These are phyloP conservation scores for Nebria salina DNA, from an alignment of 2,888 invertebrate genomes.

Conservation along the genomic window DNA sequence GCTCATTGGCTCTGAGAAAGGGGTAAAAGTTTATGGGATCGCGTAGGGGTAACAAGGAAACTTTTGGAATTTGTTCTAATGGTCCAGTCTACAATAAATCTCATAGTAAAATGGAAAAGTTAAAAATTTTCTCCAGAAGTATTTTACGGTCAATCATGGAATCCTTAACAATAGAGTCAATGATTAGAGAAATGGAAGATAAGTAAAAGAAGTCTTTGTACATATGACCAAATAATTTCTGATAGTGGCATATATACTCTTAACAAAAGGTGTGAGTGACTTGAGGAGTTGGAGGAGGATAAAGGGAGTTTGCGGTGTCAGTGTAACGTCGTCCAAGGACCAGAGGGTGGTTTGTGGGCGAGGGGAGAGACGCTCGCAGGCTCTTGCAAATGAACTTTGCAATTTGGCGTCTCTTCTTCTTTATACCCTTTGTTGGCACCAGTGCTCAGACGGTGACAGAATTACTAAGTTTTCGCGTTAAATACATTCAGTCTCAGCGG, in stretches of 20 bases:
- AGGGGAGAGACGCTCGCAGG: conserved; percentile 30
- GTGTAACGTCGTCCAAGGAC: conserved; percentile 45
- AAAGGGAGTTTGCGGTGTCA: conserved; percentile 48
- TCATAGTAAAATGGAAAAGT: no score
- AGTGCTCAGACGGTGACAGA: conserved; percentile 53
- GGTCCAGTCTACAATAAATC: no score
- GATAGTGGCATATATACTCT: no score
- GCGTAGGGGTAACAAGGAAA: not conserved
- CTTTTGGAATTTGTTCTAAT: conserved; percentile 20
- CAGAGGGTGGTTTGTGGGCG: conserved; percentile 34
- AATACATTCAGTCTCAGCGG: conserved; percentile 37
- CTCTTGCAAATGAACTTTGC: conserved; percentile 54
- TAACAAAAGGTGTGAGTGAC: not conserved
- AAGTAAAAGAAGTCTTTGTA: no score
- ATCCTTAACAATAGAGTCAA: no score
- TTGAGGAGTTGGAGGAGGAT: not conserved
- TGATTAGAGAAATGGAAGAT: no score
- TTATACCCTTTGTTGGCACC: conserved; percentile 53
- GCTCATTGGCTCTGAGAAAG: conserved; percentile 31
- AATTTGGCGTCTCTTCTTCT: conserved; percentile 57
- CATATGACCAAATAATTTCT: no score
- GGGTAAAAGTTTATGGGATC: conserved; percentile 29
- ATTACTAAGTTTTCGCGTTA: conserved; percentile 32
- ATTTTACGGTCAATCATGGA: no score
- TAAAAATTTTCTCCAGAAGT: no score